phyloP scores from a whole-genome alignment of 2,888 invertebrate species.

The Cotesia congregata region DNA sequence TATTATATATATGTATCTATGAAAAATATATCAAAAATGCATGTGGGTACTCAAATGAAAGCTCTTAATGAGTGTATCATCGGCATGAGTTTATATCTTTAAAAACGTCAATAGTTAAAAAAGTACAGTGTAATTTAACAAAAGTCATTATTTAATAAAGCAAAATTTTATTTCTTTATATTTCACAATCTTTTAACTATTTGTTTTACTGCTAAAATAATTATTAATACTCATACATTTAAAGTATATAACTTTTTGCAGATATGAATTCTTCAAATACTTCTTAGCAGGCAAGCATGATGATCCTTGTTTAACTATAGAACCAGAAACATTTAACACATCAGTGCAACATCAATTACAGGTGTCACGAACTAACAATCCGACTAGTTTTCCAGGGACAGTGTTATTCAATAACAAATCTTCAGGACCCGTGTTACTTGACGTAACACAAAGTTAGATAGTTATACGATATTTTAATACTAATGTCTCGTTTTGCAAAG shows the following conservation, averaged over 20 bases:
- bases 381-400: constrained; percentile 62
- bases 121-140: too few relatives aligned
- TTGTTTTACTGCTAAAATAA: too few relatives aligned
- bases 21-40: too few relatives aligned
- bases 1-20: too few relatives aligned
- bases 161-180: too few relatives aligned
- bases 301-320: constrained; percentile 47
- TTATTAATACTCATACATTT: too few relatives aligned
- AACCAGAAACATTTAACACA: constrained; percentile 48
- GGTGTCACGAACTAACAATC: constrained; percentile 48
- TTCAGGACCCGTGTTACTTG: constrained; percentile 62
- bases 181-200: too few relatives aligned
- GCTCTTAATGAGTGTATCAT: too few relatives aligned
- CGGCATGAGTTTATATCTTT: too few relatives aligned
- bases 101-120: too few relatives aligned
- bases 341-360: constrained; percentile 47
- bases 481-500: background rate
- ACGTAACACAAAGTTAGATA: constrained; percentile 64
- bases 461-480: constrained; percentile 14
- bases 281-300: constrained; percentile 55
- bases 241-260: constrained; percentile 42
- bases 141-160: too few relatives aligned
- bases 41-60: too few relatives aligned
- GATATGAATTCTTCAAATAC: constrained; percentile 68
- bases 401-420: constrained; percentile 62